Base-by-base conservation (phyloP, 2,888 invertebrate species). In the Aleiodes alternator region DNA sequence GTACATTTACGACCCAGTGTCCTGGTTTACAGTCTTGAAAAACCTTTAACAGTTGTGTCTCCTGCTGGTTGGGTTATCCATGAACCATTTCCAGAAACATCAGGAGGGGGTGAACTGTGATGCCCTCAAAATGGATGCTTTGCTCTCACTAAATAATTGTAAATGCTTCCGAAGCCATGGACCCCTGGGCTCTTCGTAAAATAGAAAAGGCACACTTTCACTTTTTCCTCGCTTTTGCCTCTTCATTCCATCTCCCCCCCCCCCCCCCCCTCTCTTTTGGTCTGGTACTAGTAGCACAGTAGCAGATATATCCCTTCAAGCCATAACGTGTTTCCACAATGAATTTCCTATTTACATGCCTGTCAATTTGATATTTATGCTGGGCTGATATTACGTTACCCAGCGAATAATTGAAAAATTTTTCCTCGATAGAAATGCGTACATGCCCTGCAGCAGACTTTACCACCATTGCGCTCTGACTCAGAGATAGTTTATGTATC, bases 351-450 rank as follows among this genome's bases (percentile, higher is more conserved):
- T 88, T 87, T 88, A 85, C 85, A 55, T 34, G 11, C 80, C 85
- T 85, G 87, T 86, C 88, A 87, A 88, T 88, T 84, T 78, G 84
- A 86, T 87, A 88, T 88, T 88, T 88, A 88, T 88, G 87, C 84
- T 83, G 79, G 79, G 79, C 81, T 83, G 84, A 86, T 87, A 87
- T 87, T 87, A 87, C 85, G 83, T 85, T 83, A 82, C 84, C 83
- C 83, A 85, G 85, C 88, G 86, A 83, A 84, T 88, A 88, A 88
- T 88, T 88, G 88, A 85, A 88, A 23, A 84, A 86, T 87, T 87
- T 84, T 83, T 83, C 72, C 48, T 31, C 55, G 66, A 71, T 68
- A 68, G 16, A 64, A 51, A 31, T 31, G 31, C 7, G n/a, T 64
- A n/a, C 48, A 23, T 64, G 64, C 64, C 64, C 64, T 16, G 64